A percentile compares a stretch with the other conserved stretches of the same genome.
Conservation (phyloP, 1,140 invertebrate species). For the Scylla paramamosain region DNA sequence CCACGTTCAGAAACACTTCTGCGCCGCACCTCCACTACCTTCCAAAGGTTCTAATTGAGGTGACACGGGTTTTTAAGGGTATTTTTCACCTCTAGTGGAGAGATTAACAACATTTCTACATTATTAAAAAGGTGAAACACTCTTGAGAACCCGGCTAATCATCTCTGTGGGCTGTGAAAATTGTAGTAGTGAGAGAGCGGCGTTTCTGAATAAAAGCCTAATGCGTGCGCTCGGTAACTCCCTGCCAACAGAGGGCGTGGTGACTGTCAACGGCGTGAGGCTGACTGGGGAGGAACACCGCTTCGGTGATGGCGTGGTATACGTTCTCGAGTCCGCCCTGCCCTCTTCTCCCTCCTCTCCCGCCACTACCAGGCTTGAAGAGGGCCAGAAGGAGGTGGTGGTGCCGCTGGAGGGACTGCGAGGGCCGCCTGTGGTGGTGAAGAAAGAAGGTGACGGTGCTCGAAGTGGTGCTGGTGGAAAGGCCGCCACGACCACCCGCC, state of each 20-base stretch:
- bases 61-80: too few relatives aligned
- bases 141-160: too few relatives aligned
- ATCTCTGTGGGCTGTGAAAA: too few relatives aligned
- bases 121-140: too few relatives aligned
- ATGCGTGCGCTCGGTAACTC: too few relatives aligned
- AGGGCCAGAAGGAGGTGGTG: neutral
- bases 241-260: neutral
- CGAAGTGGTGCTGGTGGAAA: neutral
- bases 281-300: constrained; percentile 68
- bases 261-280: constrained; percentile 59
- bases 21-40: too few relatives aligned
- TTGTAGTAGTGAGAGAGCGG: too few relatives aligned
- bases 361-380: neutral
- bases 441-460: neutral
- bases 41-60: too few relatives aligned
- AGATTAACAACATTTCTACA: too few relatives aligned
- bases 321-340: constrained; percentile 60
- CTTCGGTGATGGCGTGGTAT: constrained; percentile 63
- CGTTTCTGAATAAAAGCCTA: too few relatives aligned
- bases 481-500: constrained; percentile 5
- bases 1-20: too few relatives aligned
- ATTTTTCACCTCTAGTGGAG: too few relatives aligned
- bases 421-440: neutral
- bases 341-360: neutral
- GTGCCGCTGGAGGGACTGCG: neutral